Conservation (phyloP, 2,888 invertebrate species). For the Nesidiocoris tenuis region DNA sequence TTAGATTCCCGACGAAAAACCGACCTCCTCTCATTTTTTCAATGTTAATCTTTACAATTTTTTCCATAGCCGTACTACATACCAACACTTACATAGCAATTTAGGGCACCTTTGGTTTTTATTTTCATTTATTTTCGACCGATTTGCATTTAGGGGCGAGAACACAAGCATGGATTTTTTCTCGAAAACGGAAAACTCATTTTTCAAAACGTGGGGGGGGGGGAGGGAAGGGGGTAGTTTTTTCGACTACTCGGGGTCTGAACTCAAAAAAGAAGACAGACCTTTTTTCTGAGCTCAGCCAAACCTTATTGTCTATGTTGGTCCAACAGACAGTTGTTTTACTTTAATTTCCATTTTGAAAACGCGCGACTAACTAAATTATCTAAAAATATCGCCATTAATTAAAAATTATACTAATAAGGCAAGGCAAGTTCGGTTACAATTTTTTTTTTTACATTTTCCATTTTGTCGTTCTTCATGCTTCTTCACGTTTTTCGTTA, state of each 20-base stretch:
- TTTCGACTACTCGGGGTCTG: constrained; percentile 31
- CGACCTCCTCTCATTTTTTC: background rate
- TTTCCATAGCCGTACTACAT: constrained; percentile 54
- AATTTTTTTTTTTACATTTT: constrained; percentile 28
- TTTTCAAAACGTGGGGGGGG: constrained; percentile 3
- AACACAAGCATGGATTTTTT: constrained; percentile 50
- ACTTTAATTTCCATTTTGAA: constrained; percentile 23
- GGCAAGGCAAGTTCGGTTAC: constrained; percentile 42
- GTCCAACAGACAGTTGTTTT: constrained; percentile 46
- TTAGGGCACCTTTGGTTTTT: constrained; percentile 83
- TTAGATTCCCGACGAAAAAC: constrained; percentile 45
- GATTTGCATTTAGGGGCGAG: constrained; percentile 41
- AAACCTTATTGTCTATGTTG: constrained; percentile 48
- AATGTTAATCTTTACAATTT: constrained; percentile 19
- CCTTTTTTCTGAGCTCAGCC: constrained; percentile 31
- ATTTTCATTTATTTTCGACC: constrained; percentile 53
- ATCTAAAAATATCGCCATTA: constrained; percentile 42
- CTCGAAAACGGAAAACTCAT: constrained; percentile 23
- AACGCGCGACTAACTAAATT: constrained; percentile 38
- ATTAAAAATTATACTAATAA: constrained; percentile 40
- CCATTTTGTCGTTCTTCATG: background rate
- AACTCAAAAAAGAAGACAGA: constrained; percentile 20
- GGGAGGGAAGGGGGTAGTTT: constrained; percentile 7
- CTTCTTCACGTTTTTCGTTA: background rate
- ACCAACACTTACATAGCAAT: constrained; percentile 57